Percentiles rank a stretch among this genome's conserved stretches.
Evolutionary conservation across 1,140 invertebrate genomes (phyloP).

Genomic region (Dinothrombium tinctorium): DNA sequence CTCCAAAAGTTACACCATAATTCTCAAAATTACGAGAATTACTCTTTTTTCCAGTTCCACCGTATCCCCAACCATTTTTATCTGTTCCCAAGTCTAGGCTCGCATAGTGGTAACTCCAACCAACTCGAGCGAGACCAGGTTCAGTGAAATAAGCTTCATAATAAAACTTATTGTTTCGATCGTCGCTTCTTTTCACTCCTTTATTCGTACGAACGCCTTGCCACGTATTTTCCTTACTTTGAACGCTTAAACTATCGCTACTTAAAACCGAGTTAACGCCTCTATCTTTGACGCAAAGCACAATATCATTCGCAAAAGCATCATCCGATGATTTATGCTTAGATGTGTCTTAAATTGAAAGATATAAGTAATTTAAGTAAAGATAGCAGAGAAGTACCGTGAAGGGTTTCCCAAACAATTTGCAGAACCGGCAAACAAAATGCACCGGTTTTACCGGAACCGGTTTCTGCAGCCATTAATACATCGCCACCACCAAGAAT

Average conservation of each 20-base stretch:
- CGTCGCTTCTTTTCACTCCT: constrained; percentile 36
- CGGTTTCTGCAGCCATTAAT: constrained; percentile 97
- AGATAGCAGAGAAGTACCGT: constrained; percentile 28
- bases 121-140: constrained; percentile 86
- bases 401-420: constrained; percentile 92
- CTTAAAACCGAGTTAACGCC: constrained; percentile 66
- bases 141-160: constrained; percentile 82
- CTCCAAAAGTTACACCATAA: constrained; percentile 51
- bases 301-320: too few relatives aligned
- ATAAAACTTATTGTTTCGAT: constrained; percentile 20
- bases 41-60: constrained; percentile 98
- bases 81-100: constrained; percentile 45
- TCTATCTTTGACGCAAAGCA: constrained; percentile 43
- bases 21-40: constrained; percentile 80
- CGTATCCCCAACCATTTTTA: constrained; percentile 79
- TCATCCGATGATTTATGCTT: not conserved
- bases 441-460: constrained; percentile 94
- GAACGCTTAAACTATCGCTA: constrained; percentile 68
- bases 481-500: constrained; percentile 97
- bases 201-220: constrained; percentile 75
- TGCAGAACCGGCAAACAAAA: constrained; percentile 95
- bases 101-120: constrained; percentile 66
- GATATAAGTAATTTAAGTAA: not conserved
- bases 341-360: not conserved
- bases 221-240: constrained; percentile 76